phyloP scores from a whole-genome alignment of 2,113 vertebrate genomes.

The Formicarius rufipectus region DNA sequence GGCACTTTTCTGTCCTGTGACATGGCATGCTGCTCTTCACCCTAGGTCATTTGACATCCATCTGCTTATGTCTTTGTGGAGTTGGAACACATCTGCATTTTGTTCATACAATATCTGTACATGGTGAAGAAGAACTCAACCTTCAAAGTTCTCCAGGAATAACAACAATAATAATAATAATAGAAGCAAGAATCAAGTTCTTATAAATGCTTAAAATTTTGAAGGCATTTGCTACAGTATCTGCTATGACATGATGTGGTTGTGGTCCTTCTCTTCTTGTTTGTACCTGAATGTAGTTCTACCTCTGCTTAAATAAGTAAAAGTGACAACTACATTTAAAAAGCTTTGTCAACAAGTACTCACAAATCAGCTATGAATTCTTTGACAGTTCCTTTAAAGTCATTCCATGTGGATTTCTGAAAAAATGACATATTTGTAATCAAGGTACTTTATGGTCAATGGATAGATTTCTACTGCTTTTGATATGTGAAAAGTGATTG shows the following conservation, averaged over 20 bases:
- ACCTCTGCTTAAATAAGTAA: not conserved
- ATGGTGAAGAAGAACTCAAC: not conserved
- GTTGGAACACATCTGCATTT: not conserved
- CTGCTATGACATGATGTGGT: not conserved
- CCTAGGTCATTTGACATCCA: not conserved
- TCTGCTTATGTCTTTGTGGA: not conserved
- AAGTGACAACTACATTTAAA: not conserved
- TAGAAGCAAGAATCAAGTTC: not conserved
- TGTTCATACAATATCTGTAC: fast-evolving
- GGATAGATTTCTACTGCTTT: not conserved
- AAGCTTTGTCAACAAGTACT: fast-evolving
- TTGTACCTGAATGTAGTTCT: not conserved
- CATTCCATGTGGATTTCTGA: not conserved
- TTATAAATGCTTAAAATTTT: not conserved
- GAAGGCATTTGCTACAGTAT: not conserved
- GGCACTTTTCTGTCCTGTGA: not conserved
- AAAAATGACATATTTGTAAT: not conserved
- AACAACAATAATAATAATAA: not conserved
- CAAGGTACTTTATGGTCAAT: not conserved
- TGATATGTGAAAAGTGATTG: not conserved
- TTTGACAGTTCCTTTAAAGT: not conserved
- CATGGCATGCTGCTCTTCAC: fast-evolving
- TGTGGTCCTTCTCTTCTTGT: not conserved
- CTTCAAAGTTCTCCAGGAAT: not conserved
- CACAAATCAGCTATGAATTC: not conserved